Base-by-base conservation (phyloP, 2,797 vertebrate species). In the Ptychobarbus kaznakovi region DNA sequence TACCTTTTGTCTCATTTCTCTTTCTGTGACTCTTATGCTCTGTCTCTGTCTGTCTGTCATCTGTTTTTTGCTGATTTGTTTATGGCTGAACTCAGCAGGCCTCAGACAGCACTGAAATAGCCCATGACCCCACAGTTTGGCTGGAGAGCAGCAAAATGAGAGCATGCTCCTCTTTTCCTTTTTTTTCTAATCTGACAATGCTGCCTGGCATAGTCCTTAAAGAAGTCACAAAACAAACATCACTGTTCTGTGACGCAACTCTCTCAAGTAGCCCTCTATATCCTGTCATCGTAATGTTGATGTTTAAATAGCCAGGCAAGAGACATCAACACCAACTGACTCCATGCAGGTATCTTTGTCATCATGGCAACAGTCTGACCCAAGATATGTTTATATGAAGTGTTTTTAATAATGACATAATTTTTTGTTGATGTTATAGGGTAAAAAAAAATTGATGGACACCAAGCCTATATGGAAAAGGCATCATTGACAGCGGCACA, bases 91-190 rank as follows among this genome's bases (percentile, higher is more conserved):
- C 42, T 73, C 40, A 70, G 63, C 15, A 44, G 78, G 85, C 51
- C 65, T 78, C 49, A 74, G 49, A 72, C 81, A 56, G 63, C 32
- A 86, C 69, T 69, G 42, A 85, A 87, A 85, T 84, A 86, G 58
- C 79, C n/a, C 75, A 83, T 83, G 88, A 87, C 74, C 68, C 46
- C 61, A 32, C 13, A 83, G 83, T 84, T 65, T 87, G 61, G 35
- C 32, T 61, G 63, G 46, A 77, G 68, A 58, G 38, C 80, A 79
- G 58, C 40, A 81, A 76, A 84, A 72, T 81, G 77, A 90, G 38
- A 76, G 70, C 83, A 84, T 86, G 82, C 42, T 86, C 76, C 75
- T 73, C 42, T 84, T 86, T 81, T 25, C 35, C 10, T 2, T 42
- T 42, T 5, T 46, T 58, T 53, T 9, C 22, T n/a, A 58, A 58